Conservation (phyloP, 2,113 vertebrate species). For the Ammodramus savannarum region DNA sequence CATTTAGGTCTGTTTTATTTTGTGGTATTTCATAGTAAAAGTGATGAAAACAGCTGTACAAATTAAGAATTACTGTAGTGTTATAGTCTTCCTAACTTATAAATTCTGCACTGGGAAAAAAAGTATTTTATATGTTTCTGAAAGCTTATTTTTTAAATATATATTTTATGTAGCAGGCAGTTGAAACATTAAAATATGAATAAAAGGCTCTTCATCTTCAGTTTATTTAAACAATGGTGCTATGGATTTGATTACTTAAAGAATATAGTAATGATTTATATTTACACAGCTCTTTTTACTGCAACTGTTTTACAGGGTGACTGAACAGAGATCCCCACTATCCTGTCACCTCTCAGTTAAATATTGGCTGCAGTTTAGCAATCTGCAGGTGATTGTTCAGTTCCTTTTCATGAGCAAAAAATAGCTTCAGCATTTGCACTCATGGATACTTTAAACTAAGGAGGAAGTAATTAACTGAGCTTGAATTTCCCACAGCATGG, state of each 20-base stretch:
- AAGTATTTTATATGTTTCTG: not conserved
- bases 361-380: not conserved
- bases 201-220: not conserved
- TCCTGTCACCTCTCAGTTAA: not conserved
- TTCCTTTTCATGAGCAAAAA: not conserved
- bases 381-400: not conserved
- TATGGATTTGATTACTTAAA: conserved; percentile 7
- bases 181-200: conserved; percentile 18
- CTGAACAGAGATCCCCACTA: not conserved
- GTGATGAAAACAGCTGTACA: conserved; percentile 22
- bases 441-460: not conserved
- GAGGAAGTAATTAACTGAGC: not conserved
- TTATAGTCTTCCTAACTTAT: not conserved
- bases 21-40: not conserved
- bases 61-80: conserved; percentile 32
- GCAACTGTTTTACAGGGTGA: not conserved
- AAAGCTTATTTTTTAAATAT: conserved; percentile 20
- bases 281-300: not conserved
- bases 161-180: conserved; percentile 15
- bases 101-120: not conserved
- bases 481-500: not conserved
- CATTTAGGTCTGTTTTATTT: conserved; percentile 6
- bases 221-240: conserved; percentile 34
- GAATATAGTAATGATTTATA: conserved; percentile 21
- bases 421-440: not conserved